Evolutionary conservation across 2,888 invertebrate species (phyloP).

Genomic region (Nycteola revayana): DNA sequence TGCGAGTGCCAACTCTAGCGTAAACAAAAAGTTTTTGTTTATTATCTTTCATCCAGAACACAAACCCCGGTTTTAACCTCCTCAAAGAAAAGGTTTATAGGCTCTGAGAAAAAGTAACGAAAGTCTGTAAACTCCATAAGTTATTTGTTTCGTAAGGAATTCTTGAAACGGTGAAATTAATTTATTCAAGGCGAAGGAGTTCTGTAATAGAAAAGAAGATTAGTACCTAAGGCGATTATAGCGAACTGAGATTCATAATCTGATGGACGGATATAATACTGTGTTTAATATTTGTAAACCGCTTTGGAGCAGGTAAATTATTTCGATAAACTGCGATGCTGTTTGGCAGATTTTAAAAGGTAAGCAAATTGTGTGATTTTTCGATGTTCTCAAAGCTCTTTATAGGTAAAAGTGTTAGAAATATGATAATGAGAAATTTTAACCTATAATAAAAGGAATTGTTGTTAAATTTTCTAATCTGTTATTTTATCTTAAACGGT

Average conservation of each 20-base stretch:
- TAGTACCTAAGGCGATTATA: conserved; percentile 39
- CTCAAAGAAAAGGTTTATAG: no score
- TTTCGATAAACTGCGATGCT: conserved; percentile 5
- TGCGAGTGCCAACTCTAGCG: neutral
- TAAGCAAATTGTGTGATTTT: no score
- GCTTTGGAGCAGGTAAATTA: conserved; percentile 18
- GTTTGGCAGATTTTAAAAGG: no score
- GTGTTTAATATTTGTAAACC: conserved; percentile 37
- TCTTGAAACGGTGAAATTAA: conserved; percentile 20
- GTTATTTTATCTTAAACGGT: no score
- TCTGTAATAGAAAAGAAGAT: conserved; percentile 30
- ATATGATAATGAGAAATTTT: no score
- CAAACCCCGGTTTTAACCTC: neutral
- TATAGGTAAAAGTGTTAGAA: no score
- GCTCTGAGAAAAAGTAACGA: no score
- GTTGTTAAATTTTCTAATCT: no score
- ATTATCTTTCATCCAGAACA: conserved; percentile 14
- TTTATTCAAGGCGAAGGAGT: conserved; percentile 27
- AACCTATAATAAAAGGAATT: no score
- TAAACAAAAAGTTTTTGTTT: no score
- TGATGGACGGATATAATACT: conserved; percentile 32
- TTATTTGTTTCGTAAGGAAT: conserved; percentile 14
- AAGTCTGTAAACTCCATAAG: conserved; percentile 5
- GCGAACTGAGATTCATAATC: conserved; percentile 37
- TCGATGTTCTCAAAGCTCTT: no score